phyloP scores from a whole-genome alignment of 2,797 vertebrate genomes.

The Acanthornis magna region DNA sequence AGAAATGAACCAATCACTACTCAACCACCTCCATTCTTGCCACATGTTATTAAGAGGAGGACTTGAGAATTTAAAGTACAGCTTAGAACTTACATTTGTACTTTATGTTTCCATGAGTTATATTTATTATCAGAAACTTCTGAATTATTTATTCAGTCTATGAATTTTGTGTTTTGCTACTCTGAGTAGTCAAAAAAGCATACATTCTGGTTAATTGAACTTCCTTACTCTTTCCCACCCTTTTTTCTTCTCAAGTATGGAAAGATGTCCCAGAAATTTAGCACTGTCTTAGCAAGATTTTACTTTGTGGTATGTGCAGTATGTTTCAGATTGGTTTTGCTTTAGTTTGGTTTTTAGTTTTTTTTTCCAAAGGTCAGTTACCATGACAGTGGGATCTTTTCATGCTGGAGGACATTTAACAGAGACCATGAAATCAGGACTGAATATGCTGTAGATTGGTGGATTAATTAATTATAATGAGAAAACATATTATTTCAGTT shows the following conservation, averaged over 20 bases:
- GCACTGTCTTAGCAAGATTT: background rate
- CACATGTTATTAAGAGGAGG: background rate
- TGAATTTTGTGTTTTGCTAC: background rate
- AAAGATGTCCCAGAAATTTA: background rate
- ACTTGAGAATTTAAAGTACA: background rate
- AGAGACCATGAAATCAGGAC: background rate
- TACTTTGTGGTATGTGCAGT: background rate
- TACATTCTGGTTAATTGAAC: background rate
- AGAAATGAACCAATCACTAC: background rate
- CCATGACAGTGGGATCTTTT: background rate
- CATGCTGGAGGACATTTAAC: background rate
- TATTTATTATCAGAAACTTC: background rate
- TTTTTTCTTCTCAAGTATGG: background rate
- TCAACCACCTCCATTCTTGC: background rate
- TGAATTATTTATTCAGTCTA: background rate
- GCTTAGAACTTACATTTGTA: background rate
- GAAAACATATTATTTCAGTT: background rate
- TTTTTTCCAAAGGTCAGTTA: background rate
- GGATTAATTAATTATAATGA: background rate
- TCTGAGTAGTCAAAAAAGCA: background rate
- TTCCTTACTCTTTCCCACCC: background rate
- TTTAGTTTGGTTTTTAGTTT: background rate
- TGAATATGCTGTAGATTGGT: background rate
- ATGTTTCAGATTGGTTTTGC: background rate
- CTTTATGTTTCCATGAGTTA: background rate